A percentile compares a stretch with the other conserved stretches of the same genome.
These are phyloP conservation scores for Patella ulyssiponensis DNA, from an alignment of 2,888 invertebrate species.

Conservation along the genomic window DNA sequence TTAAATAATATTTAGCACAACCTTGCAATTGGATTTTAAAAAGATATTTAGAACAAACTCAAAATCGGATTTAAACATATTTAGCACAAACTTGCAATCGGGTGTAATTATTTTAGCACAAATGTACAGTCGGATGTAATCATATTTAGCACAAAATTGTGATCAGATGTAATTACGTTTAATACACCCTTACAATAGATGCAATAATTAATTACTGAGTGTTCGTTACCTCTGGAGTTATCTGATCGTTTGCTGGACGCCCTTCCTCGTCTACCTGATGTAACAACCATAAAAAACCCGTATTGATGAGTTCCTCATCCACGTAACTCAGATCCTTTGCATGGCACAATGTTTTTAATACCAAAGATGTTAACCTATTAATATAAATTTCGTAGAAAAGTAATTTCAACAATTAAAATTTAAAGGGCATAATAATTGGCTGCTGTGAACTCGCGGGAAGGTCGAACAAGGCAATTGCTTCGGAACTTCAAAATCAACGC, in stretches of 20 bases:
- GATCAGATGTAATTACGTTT: too few relatives aligned
- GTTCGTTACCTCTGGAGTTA: slow-evolving; percentile 23
- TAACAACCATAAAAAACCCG: slow-evolving; percentile 37
- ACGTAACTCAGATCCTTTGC: slow-evolving; percentile 27
- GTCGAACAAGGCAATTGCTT: not conserved
- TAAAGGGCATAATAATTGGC: not conserved
- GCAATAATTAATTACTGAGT: not conserved
- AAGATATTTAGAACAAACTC: too few relatives aligned
- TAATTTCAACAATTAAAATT: not conserved
- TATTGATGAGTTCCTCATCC: slow-evolving; percentile 30
- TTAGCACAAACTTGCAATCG: too few relatives aligned
- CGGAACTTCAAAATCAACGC: not conserved
- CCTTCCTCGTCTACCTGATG: slow-evolving; percentile 24
- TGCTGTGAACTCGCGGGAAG: not conserved
- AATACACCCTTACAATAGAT: not conserved
- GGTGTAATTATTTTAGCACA: too few relatives aligned
- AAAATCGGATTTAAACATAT: too few relatives aligned
- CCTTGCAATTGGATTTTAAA: not conserved
- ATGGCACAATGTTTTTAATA: slow-evolving; percentile 38
- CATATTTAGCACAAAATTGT: not conserved
- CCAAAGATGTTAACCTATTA: slow-evolving; percentile 40
- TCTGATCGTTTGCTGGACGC: slow-evolving; percentile 23
- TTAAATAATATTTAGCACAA: too few relatives aligned
- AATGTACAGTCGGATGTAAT: too few relatives aligned
- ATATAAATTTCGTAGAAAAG: not conserved